Evolutionary conservation across 2,888 invertebrate genomes (phyloP).

Genomic region (Phymatocera aterrima): DNA sequence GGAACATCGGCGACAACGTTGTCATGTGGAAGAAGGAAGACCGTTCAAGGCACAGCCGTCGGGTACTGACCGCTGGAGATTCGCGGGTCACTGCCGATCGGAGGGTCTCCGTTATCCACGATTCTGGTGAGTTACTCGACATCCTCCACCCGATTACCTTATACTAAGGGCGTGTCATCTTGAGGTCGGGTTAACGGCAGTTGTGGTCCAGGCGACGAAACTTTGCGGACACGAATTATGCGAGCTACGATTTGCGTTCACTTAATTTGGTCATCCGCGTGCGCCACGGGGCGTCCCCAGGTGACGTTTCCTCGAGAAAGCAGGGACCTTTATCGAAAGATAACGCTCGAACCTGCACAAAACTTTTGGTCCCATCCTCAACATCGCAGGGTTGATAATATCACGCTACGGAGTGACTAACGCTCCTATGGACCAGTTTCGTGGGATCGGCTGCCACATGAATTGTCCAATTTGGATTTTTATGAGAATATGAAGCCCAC

Average conservation of each 20-base stretch:
- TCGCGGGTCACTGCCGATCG: conserved; percentile 86
- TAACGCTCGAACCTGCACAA: neutral
- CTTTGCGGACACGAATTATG: conserved; percentile 43
- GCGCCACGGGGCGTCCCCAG: conserved; percentile 1
- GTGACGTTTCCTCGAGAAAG: neutral
- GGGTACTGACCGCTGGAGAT: conserved; percentile 85
- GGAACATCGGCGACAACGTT: conserved; percentile 83
- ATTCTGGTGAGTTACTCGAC: conserved; percentile 80
- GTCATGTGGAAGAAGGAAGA: conserved; percentile 87
- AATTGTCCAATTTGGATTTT: too few species aligned
- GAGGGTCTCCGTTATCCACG: conserved; percentile 85
- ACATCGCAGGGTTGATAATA: neutral
- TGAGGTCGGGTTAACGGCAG: conserved; percentile 66
- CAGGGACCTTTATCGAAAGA: conserved; percentile 10
- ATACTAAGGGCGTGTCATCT: conserved; percentile 68
- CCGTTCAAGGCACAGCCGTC: conserved; percentile 76
- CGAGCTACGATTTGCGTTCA: conserved; percentile 26
- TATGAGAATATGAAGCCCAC: too few species aligned
- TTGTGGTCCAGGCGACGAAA: conserved; percentile 45
- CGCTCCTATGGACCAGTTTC: too few species aligned
- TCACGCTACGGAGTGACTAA: too few species aligned
- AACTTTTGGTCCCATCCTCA: neutral
- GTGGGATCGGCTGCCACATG: too few species aligned
- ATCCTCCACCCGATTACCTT: conserved; percentile 13
- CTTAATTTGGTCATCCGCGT: conserved; percentile 27